Evolutionary conservation across 2,888 invertebrate genomes (phyloP).

Genomic region (Mechanitis messenoides): DNA sequence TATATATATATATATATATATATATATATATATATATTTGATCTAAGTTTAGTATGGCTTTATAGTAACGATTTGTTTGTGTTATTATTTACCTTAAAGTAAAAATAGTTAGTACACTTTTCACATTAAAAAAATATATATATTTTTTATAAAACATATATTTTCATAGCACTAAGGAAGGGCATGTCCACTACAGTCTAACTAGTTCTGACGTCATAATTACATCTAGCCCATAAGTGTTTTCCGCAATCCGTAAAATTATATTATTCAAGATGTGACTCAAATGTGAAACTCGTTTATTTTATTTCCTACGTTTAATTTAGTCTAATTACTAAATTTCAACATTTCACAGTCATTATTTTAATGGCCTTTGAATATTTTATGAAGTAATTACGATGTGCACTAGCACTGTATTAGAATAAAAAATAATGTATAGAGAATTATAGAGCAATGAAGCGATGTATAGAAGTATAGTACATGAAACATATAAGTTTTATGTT

Average conservation of each 20-base stretch:
- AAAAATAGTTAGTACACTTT: too few relatives aligned
- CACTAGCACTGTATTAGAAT: constrained; percentile 1
- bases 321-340: constrained; percentile 6
- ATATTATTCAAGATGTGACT: constrained; percentile 6
- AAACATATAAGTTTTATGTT: too few relatives aligned
- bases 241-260: constrained; percentile 5
- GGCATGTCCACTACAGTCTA: not conserved
- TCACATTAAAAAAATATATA: not conserved
- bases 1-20: too few relatives aligned
- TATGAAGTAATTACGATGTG: constrained; percentile 2
- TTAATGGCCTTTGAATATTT: constrained; percentile 4
- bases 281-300: constrained; percentile 4
- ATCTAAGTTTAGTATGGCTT: too few relatives aligned
- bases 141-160: not conserved
- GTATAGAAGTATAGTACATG: too few relatives aligned
- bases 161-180: not conserved
- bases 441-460: too few relatives aligned
- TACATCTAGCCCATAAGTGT: constrained; percentile 2
- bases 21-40: too few relatives aligned
- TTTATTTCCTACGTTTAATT: constrained; percentile 7
- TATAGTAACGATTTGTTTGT: too few relatives aligned
- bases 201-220: not conserved
- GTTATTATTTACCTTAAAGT: too few relatives aligned
- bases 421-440: not conserved
- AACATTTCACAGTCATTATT: constrained; percentile 6